Conservation (phyloP, 1,140 invertebrate species). For the Capitella teleta region DNA sequence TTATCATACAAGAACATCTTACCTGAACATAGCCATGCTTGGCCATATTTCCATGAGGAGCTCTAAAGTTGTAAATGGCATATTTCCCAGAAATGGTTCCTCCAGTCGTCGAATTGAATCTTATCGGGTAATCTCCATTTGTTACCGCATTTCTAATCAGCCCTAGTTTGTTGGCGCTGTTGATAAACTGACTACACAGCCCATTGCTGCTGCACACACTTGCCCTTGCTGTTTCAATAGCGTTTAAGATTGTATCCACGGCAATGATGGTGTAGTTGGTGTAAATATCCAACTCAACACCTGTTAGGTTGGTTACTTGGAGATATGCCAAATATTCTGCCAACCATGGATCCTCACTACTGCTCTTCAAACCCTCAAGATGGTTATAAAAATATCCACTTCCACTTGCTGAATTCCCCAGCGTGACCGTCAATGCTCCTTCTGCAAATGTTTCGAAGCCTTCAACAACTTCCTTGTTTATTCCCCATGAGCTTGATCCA, state of each 20-base stretch:
- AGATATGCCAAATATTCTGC: too few relatives aligned
- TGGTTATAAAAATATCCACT: too few relatives aligned
- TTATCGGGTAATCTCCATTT: too few relatives aligned
- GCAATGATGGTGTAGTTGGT: constrained; percentile 18
- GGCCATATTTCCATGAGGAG: background rate
- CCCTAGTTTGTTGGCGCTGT: constrained; percentile 7
- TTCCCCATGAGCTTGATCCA: constrained; percentile 61
- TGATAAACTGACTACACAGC: constrained; percentile 18
- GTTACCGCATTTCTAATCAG: background rate
- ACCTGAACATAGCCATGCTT: background rate
- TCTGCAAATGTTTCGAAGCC: constrained; percentile 57
- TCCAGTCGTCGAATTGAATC: background rate
- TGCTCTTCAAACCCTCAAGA: background rate
- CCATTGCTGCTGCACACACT: constrained; percentile 10
- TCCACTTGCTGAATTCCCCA: too few relatives aligned
- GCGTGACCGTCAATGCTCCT: constrained; percentile 59
- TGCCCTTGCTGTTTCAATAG: constrained; percentile 13
- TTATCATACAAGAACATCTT: too few relatives aligned
- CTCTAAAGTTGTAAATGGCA: background rate
- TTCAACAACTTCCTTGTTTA: constrained; percentile 55
- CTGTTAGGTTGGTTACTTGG: too few relatives aligned
- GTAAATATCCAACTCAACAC: background rate
- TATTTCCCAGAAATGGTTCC: background rate
- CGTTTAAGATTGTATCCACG: constrained; percentile 19
- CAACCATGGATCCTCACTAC: too few relatives aligned